phyloP scores from a whole-genome alignment of 1,140 invertebrate species.

The Camponotus floridanus region DNA sequence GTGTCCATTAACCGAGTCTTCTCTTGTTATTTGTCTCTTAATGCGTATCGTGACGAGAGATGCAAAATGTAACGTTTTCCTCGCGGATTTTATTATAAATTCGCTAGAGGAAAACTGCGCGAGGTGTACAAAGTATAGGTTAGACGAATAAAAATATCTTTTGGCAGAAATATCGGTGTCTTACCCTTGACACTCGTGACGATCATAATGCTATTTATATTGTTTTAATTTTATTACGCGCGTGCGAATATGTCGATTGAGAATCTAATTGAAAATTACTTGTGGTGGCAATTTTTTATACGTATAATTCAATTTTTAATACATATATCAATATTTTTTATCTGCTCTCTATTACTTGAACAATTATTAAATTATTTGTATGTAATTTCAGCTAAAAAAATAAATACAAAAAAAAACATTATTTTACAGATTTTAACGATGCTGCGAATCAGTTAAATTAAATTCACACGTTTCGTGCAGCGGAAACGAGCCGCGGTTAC shows the following conservation, averaged over 20 bases:
- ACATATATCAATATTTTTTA: background rate
- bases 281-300: background rate
- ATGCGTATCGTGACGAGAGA: slow-evolving; percentile 5
- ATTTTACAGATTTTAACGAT: background rate
- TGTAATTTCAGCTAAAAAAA: background rate
- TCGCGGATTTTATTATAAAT: slow-evolving; percentile 16
- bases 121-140: slow-evolving; percentile 1
- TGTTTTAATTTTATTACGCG: background rate
- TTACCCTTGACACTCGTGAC: slow-evolving; percentile 27
- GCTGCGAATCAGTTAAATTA: slow-evolving; percentile 33
- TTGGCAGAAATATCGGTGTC: slow-evolving; percentile 22
- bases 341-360: background rate
- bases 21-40: slow-evolving; percentile 55
- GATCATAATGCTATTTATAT: background rate
- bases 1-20: slow-evolving; percentile 59
- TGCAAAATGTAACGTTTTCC: background rate
- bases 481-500: slow-evolving; percentile 22
- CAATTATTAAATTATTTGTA: background rate
- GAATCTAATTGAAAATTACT: background rate
- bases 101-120: background rate
- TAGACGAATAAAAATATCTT: slow-evolving; percentile 22
- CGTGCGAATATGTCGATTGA: background rate
- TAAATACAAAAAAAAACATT: background rate
- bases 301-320: background rate
- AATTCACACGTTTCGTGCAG: slow-evolving; percentile 49